Base-by-base conservation (phyloP, 2,113 vertebrate genomes). In the Polypterus bichir region DNA sequence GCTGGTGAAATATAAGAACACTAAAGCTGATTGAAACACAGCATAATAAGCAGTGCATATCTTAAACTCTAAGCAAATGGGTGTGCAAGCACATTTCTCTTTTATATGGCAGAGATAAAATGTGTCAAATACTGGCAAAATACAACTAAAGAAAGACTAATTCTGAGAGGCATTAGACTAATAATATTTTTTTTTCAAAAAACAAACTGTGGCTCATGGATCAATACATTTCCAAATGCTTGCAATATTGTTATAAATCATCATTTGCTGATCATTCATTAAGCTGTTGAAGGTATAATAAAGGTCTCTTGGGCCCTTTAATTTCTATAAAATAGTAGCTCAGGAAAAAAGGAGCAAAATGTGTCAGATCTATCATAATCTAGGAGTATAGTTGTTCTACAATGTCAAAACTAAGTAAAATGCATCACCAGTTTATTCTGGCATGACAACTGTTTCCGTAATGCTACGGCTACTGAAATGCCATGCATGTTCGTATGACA, bases 161-260 rank as follows among this genome's bases (percentile, higher is more conserved):
- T 27, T 27, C 27, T 27, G 27, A 27, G 27, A 27, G 27, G 27
- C 27, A 27, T 27, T 27, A 27, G 27, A 27, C 27, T 27, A 2
- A 27, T 27, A 27, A 27, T 27, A 27, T 27, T 27, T 27, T 27
- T 27, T 27, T 27, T 27, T 27, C 27, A 2, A 27, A 27, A 27
- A 27, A 27, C 27, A 27, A 27, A 27, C 27, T 27, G 27, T 27
- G 27, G 27, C 27, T 27, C 27, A 1, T 62, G 76, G 88, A 92
- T 92, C 91, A 84, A 87, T 90, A 83, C 69, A 76, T 86, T 89
- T 89, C 85, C 81, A 78, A 72, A 83, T 81, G 78, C 85, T 76
- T 69, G 62, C 58, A 76, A 86, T 73, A 73, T 69, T 65, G 69
- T 83, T 83, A 84, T 91, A 86, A 88, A 88, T 93, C 87, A 92